Base-by-base conservation (phyloP, 2,888 invertebrate genomes). In the Hypercompe scribonia region DNA sequence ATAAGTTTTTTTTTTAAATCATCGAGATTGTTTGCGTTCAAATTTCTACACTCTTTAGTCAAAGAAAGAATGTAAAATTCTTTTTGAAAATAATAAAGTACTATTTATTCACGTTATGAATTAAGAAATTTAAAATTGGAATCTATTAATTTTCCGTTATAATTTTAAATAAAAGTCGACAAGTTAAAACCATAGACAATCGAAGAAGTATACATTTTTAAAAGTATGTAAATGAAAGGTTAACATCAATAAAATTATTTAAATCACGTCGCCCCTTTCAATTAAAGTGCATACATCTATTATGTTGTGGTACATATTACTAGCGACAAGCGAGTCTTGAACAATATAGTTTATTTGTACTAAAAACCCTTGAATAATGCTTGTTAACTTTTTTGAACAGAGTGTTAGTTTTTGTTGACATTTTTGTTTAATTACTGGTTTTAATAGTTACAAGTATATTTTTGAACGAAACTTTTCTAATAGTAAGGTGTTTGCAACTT, bases 251-350 rank as follows among this genome's bases (percentile, higher is more conserved):
- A 90, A 88, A 90, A 88, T 90, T 86, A 89, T 82, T 89, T 89
- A 90, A 91, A 92, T 92, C 92, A 89, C 86, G 79, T 87, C 87
- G 85, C 90, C 92, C 90, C 88, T 90, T 91, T 91, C 90, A 91
- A 90, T 92, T 90, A 90, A 89, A 89, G 86, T 86, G 88, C 87
- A 90, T 89, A 89, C 89, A 89, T 90, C 86, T 87, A 81, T 85
- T 86, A 85, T 65, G 46, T 42, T 31, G 54, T 70, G 82, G 86
- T 61, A 15, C 70, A 84, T 80, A 80, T 74, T 39, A 86, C 67
- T 61, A 81, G 82, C 80, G 78, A 54, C 24, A 3, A 78, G 83
- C 75, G 70, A 58, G 58, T 75, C 2, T 63, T 46, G 33, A 33
- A 13, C 0, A 2, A 54, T 31, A 13, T 11, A 10, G 13, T 68